Base-by-base conservation (phyloP, 2,113 vertebrate species). In the Lonchura striata region DNA sequence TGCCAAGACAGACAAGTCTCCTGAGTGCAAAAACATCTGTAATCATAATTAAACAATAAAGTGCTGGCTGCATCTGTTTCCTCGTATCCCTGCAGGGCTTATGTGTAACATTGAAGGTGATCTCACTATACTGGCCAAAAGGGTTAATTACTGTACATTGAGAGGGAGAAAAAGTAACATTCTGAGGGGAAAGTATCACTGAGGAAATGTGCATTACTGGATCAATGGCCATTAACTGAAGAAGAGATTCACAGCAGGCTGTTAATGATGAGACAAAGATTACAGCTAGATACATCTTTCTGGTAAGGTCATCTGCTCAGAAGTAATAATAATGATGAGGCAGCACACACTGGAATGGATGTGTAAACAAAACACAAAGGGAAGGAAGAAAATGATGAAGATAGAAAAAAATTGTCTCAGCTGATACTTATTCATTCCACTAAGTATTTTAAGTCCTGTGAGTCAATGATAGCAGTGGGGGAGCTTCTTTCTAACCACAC, bases 241-340 rank as follows among this genome's bases (percentile, higher is more conserved):
- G 87, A 90, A 52, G 47, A 74, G 42, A 81, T 61, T 93, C 92
- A 77, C 88, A 94, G 94, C 83, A 83, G 92, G 77, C 52, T 90
- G 85, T 84, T 94, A 94, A 83, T 53, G 78, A 83, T 65, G 70
- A 95, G 50, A 42, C 49, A 71, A 69, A 95, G 76, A 93, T 94
- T 93, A 68, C 68, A 87, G 82, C 53, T 5, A 81, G 66, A 69
- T 59, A 39, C 39, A 50, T 88, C 87, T 86, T 84, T 31, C 44
- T 92, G 60, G 4, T 66, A 42, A 92, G 77, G 30, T 74, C 85
- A 95, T 72, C 83, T 84, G 30, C 81, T 70, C 72, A 68, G 47
- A 75, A 60, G 46, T 41, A 47, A 50, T 50, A 61, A 53, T 49
- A 76, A 69, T 9, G 47, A 64, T 37, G 80, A 84, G 77, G 37